phyloP scores from a whole-genome alignment of 2,888 invertebrate genomes.

The Athetis lepigone region DNA sequence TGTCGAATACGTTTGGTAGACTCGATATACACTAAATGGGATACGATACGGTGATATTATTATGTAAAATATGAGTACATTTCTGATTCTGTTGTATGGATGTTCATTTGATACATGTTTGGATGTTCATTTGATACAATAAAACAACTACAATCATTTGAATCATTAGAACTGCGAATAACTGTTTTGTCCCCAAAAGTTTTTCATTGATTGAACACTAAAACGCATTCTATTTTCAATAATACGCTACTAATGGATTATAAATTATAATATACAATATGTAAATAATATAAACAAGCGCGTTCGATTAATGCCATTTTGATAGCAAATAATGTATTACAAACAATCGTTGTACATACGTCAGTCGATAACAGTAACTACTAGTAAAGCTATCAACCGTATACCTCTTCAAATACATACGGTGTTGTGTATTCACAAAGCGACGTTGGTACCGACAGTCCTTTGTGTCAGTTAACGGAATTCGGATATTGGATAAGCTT shows the following conservation, averaged over 20 bases:
- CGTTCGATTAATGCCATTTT: constrained; percentile 37
- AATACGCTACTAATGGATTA: neutral
- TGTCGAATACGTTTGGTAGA: constrained; percentile 29
- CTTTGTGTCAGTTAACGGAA: constrained; percentile 85
- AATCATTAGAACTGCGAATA: no score
- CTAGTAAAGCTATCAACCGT: constrained; percentile 50
- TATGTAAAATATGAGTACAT: constrained; percentile 3
- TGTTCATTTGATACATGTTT: no score
- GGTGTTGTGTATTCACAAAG: constrained; percentile 75
- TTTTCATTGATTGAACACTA: no score
- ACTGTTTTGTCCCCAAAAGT: no score
- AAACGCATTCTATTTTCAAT: no score
- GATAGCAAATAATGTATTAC: constrained; percentile 47
- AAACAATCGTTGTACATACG: constrained; percentile 37
- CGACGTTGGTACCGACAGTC: constrained; percentile 79
- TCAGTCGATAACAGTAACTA: constrained; percentile 36
- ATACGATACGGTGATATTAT: constrained; percentile 2
- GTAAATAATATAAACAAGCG: constrained; percentile 12
- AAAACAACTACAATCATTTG: neutral
- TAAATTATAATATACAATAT: neutral
- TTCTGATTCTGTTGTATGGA: neutral
- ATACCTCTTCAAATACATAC: constrained; percentile 58
- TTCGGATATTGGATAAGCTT: constrained; percentile 87
- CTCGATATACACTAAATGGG: constrained; percentile 1
- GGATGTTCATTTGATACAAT: neutral